Conservation (phyloP, 2,888 invertebrate species). For the Melipona beecheii region DNA sequence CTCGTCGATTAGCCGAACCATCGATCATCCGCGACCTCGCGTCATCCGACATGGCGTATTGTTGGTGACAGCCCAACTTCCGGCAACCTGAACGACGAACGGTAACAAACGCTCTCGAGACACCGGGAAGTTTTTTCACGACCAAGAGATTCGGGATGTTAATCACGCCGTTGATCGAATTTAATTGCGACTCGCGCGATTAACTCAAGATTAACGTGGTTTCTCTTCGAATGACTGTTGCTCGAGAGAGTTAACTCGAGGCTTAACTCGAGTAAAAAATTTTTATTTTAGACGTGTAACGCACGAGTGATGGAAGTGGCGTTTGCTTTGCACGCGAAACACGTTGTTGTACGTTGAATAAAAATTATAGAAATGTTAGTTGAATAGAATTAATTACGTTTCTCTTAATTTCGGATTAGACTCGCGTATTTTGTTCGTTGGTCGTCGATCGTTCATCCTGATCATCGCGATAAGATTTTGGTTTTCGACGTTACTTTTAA, state of each 20-base stretch:
- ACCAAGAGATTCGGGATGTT: slow-evolving; percentile 62
- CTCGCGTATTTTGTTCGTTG: too few species aligned
- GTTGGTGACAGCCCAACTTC: slow-evolving; percentile 51
- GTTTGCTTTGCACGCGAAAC: too few species aligned
- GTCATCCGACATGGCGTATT: slow-evolving; percentile 53
- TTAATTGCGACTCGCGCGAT: slow-evolving; percentile 72
- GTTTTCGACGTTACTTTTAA: too few species aligned
- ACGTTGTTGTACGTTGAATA: too few species aligned
- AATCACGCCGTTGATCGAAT: slow-evolving; percentile 78
- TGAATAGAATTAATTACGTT: too few species aligned
- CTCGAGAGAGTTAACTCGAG: not conserved
- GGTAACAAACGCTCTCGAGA: slow-evolving; percentile 14
- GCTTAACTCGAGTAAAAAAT: not conserved
- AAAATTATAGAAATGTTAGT: too few species aligned
- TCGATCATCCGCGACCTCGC: slow-evolving; percentile 67
- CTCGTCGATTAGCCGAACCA: slow-evolving; percentile 44
- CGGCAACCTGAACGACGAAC: slow-evolving; percentile 43
- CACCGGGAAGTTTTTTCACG: slow-evolving; percentile 1
- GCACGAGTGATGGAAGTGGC: too few species aligned
- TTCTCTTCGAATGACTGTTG: not conserved
- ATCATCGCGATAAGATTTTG: too few species aligned
- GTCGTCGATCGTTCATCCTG: too few species aligned
- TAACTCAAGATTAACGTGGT: not conserved
- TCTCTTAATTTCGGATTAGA: too few species aligned
- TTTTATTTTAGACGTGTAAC: too few species aligned